Conservation (phyloP, 2,888 invertebrate species). For the Diploptera punctata region DNA sequence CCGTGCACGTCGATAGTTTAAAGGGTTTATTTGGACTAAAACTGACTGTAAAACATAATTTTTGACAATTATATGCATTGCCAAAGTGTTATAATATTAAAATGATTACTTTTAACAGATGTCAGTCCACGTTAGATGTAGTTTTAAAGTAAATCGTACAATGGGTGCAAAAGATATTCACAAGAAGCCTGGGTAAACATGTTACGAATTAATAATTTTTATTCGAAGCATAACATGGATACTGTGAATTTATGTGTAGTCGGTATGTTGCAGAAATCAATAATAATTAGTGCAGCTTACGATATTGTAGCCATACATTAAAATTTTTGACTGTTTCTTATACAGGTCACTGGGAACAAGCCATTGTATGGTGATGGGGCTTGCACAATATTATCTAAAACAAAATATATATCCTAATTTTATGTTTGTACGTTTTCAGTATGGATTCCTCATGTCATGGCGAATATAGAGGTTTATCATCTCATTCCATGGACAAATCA, state of each 20-base stretch:
- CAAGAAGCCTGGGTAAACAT: neutral
- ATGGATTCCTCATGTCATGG: slow-evolving; percentile 28
- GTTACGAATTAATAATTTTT: neutral
- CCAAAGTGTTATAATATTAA: neutral
- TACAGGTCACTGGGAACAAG: neutral
- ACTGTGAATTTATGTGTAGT: too few species aligned
- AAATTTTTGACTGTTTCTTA: neutral
- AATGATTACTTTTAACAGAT: neutral
- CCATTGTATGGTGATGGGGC: neutral
- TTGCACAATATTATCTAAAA: neutral
- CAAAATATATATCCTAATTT: neutral
- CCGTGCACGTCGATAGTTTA: slow-evolving; percentile 27
- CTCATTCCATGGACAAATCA: slow-evolving; percentile 18
- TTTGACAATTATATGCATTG: neutral
- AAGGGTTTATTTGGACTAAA: slow-evolving; percentile 30
- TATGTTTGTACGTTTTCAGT: neutral
- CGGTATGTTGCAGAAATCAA: neutral
- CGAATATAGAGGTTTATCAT: neutral
- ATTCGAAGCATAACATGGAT: neutral
- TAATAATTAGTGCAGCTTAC: too few species aligned
- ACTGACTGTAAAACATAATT: slow-evolving; percentile 21
- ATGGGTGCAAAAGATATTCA: neutral
- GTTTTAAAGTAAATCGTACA: neutral
- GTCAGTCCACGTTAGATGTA: neutral
- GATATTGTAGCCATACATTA: too few species aligned